A percentile compares a stretch with the other conserved stretches of the same genome.
Evolutionary conservation across 2,113 vertebrate genomes (phyloP).

Genomic region (Sarotherodon lohbergeri): DNA sequence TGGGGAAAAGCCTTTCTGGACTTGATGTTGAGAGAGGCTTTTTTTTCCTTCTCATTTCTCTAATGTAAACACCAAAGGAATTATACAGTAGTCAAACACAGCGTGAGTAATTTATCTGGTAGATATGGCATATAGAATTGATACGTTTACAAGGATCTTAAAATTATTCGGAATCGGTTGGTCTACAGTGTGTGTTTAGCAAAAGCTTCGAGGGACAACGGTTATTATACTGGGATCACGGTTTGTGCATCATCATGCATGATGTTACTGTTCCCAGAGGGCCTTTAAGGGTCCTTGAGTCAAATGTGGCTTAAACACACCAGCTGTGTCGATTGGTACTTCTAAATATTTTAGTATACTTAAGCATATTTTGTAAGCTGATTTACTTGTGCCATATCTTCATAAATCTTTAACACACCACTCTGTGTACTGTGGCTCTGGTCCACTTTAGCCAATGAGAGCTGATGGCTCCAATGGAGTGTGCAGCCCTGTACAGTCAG

Average conservation of each 20-base stretch:
- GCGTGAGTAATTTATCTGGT: neutral
- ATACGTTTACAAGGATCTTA: neutral
- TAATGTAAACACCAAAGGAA: neutral
- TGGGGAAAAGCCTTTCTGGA: neutral
- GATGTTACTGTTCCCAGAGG: neutral
- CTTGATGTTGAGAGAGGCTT: neutral
- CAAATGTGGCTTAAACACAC: constrained; percentile 14
- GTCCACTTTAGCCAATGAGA: constrained; percentile 41
- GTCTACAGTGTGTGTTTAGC: neutral
- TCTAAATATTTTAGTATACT: constrained; percentile 62
- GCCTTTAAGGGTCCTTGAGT: constrained; percentile 18
- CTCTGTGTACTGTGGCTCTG: constrained; percentile 9
- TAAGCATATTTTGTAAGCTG: constrained; percentile 54
- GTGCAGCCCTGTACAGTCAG: neutral
- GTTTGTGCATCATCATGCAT: neutral
- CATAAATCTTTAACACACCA: constrained; percentile 62
- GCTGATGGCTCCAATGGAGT: neutral
- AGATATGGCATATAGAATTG: neutral
- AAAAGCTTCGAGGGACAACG: neutral
- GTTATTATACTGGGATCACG: neutral
- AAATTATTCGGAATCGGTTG: neutral
- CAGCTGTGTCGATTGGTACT: constrained; percentile 25
- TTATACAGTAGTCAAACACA: neutral
- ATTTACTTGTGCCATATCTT: constrained; percentile 40
- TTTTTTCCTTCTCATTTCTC: neutral